Evolutionary conservation across 1,140 invertebrate species (phyloP), one percentile per base, ranked within the genome.

Genomic region (Orchesella cincta): DNA sequence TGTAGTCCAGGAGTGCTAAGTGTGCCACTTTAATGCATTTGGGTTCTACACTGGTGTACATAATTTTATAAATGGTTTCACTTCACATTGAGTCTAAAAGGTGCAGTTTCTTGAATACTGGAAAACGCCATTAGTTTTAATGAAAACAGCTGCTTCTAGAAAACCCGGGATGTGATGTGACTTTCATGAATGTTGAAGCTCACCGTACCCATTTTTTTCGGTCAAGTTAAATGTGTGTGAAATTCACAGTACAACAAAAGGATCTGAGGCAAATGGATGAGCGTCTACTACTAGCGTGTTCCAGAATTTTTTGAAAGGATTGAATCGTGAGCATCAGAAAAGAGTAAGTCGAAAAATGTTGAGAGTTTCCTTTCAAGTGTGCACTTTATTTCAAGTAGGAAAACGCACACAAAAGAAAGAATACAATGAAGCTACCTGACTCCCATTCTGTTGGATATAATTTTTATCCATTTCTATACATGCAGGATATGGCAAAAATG

Each of bases 121-220:
- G 52, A 57, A 57, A 57, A 26, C 52, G n/a, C 52, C 52, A 57
- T 57, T 57, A 57, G 52, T 57, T 57, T 57, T 57, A 57, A 57
- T 57, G 52, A 57, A 57, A 57, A 57, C 52, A 57, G 52, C 52
- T 57, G 52, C 14, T 57, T 8, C 52, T 46, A 18, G 5, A 8
- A 5, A 8, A 46, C 39, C 18, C 39, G 39, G 39, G 39, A 8
- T 5, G 5, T 46, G 18, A 18, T 46, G 39, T 46, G 39, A 5
- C 39, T 46, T 46, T 46, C 39, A n/a, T n/a, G n/a, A n/a, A n/a
- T n/a, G n/a, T n/a, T n/a, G n/a, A 8, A 46, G 5, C 39, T 46
- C 39, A 5, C 18, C 39, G 39, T 18, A 18, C 39, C 5, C 39
- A 46, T 8, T 18, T 18, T 46, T 18, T 46, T 18, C 5, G 18